Percentiles rank a stretch among this genome's conserved stretches.
These are phyloP conservation scores for Nannoperca obscura DNA, from an alignment of 2,797 vertebrate species.

Conservation along the genomic window DNA sequence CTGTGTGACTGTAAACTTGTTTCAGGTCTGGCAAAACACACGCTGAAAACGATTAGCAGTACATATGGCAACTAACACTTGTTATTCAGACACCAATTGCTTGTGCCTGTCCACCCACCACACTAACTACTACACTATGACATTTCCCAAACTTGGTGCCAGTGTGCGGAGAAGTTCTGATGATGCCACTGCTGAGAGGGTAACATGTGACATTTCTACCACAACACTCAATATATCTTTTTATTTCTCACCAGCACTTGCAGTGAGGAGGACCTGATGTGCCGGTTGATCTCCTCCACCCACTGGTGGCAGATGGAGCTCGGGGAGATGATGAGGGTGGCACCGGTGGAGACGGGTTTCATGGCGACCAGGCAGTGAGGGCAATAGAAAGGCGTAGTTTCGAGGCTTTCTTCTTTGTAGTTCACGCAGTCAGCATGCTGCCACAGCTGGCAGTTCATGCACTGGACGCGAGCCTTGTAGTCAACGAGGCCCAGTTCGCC, in stretches of 20 bases:
- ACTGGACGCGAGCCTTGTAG: conserved; percentile 95
- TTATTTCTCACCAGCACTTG: conserved; percentile 91
- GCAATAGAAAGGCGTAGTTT: conserved; percentile 95
- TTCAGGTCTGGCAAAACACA: background rate
- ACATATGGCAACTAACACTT: background rate
- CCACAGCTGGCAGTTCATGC: conserved; percentile 96
- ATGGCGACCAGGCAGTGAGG: conserved; percentile 99
- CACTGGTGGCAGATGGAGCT: conserved; percentile 99
- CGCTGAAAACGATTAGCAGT: background rate
- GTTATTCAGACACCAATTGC: background rate
- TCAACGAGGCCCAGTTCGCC: conserved; percentile 92
- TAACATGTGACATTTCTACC: background rate
- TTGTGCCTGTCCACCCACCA: background rate
- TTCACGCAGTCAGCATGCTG: conserved; percentile 97
- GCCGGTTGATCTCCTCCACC: conserved; percentile 98
- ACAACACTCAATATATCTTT: background rate
- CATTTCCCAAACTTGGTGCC: background rate
- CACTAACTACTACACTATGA: background rate
- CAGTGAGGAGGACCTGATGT: conserved; percentile 93
- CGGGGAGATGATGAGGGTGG: conserved; percentile 97
- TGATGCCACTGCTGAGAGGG: background rate
- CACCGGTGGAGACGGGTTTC: conserved; percentile 94
- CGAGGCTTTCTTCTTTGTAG: conserved; percentile 93
- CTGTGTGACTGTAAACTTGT: background rate
- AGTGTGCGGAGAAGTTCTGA: no score